These are phyloP conservation scores for Magallana ariakensis DNA, from an alignment of 1,140 invertebrate species.

Conservation along the genomic window DNA sequence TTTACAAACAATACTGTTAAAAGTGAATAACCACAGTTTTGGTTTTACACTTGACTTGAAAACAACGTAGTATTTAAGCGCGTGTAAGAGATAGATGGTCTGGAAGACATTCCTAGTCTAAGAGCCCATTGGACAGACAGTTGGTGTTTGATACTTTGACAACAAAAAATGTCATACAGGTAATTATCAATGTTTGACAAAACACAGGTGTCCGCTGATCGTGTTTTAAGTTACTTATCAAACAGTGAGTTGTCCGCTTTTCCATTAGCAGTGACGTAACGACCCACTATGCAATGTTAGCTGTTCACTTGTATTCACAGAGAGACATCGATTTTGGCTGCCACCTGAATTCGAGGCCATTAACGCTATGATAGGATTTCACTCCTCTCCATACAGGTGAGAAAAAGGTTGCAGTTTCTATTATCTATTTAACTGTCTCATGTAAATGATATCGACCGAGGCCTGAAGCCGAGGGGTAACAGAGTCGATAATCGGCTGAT, in stretches of 20 bases:
- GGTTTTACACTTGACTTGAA: no score
- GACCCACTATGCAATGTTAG: background rate
- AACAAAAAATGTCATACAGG: background rate
- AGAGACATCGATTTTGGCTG: constrained; percentile 26
- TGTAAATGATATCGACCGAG: constrained; percentile 37
- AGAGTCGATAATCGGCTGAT: constrained; percentile 33
- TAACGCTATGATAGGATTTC: constrained; percentile 37
- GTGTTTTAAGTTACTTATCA: constrained; percentile 35
- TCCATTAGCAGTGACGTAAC: constrained; percentile 30
- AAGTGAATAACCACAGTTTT: no score
- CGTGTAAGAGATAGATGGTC: no score
- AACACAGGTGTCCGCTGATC: constrained; percentile 4
- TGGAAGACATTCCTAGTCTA: no score
- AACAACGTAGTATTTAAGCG: no score
- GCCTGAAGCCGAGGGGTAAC: constrained; percentile 21
- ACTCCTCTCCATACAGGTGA: background rate
- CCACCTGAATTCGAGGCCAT: constrained; percentile 29
- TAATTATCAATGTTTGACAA: background rate
- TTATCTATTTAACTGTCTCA: constrained; percentile 33
- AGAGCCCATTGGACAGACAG: background rate
- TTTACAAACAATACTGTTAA: no score
- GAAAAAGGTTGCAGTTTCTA: constrained; percentile 24
- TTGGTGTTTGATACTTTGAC: background rate
- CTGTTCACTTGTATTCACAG: constrained; percentile 22
- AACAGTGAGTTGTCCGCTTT: constrained; percentile 15